Base-by-base conservation (phyloP, 2,113 vertebrate species). In the Australoheros scitulus region DNA sequence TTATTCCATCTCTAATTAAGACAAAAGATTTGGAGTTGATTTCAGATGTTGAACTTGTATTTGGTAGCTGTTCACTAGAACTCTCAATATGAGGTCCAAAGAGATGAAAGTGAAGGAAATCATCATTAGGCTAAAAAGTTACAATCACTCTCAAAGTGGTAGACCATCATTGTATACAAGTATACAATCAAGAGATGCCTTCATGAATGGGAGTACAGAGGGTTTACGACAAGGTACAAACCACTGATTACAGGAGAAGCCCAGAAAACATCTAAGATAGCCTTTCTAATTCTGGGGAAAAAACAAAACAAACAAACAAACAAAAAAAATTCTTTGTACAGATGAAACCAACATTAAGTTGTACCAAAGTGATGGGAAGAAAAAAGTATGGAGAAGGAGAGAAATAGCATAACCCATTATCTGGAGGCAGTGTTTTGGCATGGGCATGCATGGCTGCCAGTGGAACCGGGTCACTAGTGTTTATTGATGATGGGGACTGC, bases 391-490 rank as follows among this genome's bases (percentile, higher is more conserved):
- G 43, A 52, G 65, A 52, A 70, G 18, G 24, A 52, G 24, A 52
- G 10, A 70, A 70, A 32, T 0, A 1, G 24, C 50, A 0, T 0
- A 32, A 43, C 15, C 7, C 64, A 70, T 3, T 0, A 0, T 50
- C 64, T 70, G 22, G 5, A 52, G 43, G 43, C 29, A 52, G 52
- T 70, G 65, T 32, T 52, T 20, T 52, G 43, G 65, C 17, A 70
- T 0, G 0, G 65, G 50, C 43, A 70, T 13, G 17, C 0, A 38
- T 38, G 36, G 36, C 8, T 38, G 36, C 36, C 36, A 36, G 36
- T 36, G 36, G 36, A 10, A 10, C 36, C 36, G 36, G 36, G 36
- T 38, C 36, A 38, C 36, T 38, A 38, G 36, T 38, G 36, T 38
- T 10, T 38, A 38, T 38, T 38, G 8, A 38, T 38, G 36, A 38